phyloP scores from a whole-genome alignment of 2,888 invertebrate species.

The Drosophila prostipennis region DNA sequence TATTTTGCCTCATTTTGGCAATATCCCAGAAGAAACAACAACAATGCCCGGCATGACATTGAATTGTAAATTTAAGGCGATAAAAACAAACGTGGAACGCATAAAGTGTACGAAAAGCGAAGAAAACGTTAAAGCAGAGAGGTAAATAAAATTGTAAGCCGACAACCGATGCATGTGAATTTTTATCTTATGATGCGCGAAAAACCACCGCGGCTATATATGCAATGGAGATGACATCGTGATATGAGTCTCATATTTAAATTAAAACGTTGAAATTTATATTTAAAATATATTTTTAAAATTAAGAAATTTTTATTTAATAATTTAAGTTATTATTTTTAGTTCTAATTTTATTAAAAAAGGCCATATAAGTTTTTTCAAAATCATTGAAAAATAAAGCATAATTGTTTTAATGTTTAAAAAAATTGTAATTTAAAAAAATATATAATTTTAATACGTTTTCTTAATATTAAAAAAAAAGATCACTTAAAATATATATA shows the following conservation, averaged over 20 bases:
- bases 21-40: constrained; percentile 21
- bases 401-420: too few relatives aligned
- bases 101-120: constrained; percentile 34
- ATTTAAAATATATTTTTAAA: too few relatives aligned
- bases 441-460: too few relatives aligned
- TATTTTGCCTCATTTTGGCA: constrained; percentile 39
- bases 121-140: constrained; percentile 27
- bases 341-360: too few relatives aligned
- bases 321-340: too few relatives aligned
- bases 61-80: constrained; percentile 65
- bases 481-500: too few relatives aligned
- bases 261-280: too few relatives aligned
- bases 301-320: too few relatives aligned
- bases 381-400: too few relatives aligned
- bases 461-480: too few relatives aligned
- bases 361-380: too few relatives aligned
- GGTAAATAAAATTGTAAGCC: constrained; percentile 45
- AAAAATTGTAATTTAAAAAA: too few relatives aligned
- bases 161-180: constrained; percentile 53
- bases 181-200: constrained; percentile 32
- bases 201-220: constrained; percentile 1
- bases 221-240: constrained; percentile 14
- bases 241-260: neutral
- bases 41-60: constrained; percentile 60
- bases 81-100: constrained; percentile 44